These are phyloP conservation scores for Fragum sueziense DNA, from an alignment of 2,888 invertebrate genomes.

Conservation along the genomic window DNA sequence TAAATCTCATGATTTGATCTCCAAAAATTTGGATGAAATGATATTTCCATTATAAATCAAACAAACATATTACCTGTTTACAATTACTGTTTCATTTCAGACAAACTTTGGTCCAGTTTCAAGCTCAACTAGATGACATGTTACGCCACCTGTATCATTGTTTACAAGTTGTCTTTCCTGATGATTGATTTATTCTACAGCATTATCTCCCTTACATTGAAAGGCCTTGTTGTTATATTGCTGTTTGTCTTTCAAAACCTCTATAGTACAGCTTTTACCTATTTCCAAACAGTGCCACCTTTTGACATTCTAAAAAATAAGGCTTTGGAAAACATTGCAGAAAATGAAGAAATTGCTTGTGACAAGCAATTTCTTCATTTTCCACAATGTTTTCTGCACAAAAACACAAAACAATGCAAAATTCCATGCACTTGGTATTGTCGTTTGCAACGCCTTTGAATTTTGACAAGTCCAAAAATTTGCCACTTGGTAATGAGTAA, in stretches of 20 bases:
- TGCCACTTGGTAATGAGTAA: too few species aligned
- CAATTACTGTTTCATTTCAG: constrained; percentile 27
- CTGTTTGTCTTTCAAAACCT: too few species aligned
- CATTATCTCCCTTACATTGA: too few species aligned
- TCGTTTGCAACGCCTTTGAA: too few species aligned
- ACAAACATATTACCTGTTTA: background rate
- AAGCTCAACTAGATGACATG: constrained; percentile 44
- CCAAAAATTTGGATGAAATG: background rate
- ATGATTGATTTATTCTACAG: background rate
- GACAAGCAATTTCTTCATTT: background rate
- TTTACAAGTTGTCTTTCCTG: constrained; percentile 24
- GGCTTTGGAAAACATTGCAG: background rate
- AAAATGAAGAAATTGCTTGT: background rate
- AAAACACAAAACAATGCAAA: too few species aligned
- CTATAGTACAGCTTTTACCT: too few species aligned
- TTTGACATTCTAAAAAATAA: too few species aligned
- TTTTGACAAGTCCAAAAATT: too few species aligned
- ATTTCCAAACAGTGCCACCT: too few species aligned
- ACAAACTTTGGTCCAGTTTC: constrained; percentile 31
- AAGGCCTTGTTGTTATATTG: too few species aligned
- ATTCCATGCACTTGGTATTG: too few species aligned
- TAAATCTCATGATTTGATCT: background rate
- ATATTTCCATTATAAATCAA: background rate
- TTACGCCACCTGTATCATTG: constrained; percentile 43
- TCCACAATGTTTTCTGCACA: too few species aligned